Percentiles rank a stretch among this genome's conserved stretches.
Conservation (phyloP, 2,888 invertebrate genomes). For the Andricus quercusramuli region DNA sequence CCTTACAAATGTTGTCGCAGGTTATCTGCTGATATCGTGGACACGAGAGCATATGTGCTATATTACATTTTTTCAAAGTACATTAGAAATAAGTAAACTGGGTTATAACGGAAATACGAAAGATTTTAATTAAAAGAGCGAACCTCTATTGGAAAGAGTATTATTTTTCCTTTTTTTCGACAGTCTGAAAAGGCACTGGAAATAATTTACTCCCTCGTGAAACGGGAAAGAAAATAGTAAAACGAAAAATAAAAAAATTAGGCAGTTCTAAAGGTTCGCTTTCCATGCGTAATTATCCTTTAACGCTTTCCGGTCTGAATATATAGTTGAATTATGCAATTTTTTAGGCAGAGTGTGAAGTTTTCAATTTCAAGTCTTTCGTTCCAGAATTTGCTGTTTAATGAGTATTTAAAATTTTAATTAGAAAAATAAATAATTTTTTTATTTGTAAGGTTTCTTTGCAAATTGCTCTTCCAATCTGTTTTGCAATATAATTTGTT, state of each 20-base stretch:
- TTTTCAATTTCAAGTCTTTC: neutral
- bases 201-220: neutral
- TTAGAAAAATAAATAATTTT: no score
- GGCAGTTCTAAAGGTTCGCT: neutral
- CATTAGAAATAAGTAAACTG: neutral
- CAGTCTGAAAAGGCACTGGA: neutral
- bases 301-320: neutral
- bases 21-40: constrained; percentile 14
- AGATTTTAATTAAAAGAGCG: constrained; percentile 1
- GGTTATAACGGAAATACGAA: neutral
- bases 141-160: neutral
- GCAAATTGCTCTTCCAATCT: no score
- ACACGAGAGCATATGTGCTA: neutral
- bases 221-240: neutral
- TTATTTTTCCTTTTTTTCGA: neutral
- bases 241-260: neutral
- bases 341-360: neutral
- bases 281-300: neutral
- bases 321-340: neutral
- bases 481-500: neutral
- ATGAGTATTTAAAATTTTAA: no score
- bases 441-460: no score
- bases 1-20: constrained; percentile 8
- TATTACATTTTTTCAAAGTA: neutral
- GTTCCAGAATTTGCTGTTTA: no score